Percentiles rank a stretch among this genome's conserved stretches.
phyloP scores from a whole-genome alignment of 2,888 invertebrate genomes.

The Stegana nigrithorax region DNA sequence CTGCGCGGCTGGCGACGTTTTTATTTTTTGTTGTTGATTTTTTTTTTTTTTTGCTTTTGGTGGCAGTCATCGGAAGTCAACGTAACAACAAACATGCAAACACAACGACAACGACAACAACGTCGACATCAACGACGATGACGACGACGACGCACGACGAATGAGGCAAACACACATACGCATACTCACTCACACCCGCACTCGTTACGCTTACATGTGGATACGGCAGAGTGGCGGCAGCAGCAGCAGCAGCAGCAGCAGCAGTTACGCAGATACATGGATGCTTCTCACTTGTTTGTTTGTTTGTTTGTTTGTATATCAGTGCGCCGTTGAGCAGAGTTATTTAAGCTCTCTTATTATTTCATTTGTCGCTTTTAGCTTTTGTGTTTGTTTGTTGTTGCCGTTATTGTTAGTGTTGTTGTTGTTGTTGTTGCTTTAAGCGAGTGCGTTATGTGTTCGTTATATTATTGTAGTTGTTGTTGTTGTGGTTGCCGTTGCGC shows the following conservation, averaged over 20 bases:
- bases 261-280: too few species aligned
- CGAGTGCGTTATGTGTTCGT: constrained; percentile 3
- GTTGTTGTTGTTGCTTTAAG: constrained; percentile 28
- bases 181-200: constrained; percentile 3
- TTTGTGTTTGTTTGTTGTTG: constrained; percentile 60
- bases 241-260: too few species aligned
- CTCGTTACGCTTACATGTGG: too few species aligned
- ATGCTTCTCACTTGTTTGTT: background rate
- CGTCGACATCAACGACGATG: too few species aligned
- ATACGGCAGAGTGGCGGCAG: too few species aligned
- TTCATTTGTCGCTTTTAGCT: constrained; percentile 63
- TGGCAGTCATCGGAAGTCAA: constrained; percentile 62
- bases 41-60: constrained; percentile 14
- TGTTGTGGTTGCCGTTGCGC: constrained; percentile 3
- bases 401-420: constrained; percentile 20
- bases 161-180: constrained; percentile 14
- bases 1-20: background rate
- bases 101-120: constrained; percentile 37
- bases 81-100: constrained; percentile 62
- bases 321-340: constrained; percentile 47
- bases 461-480: background rate
- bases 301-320: constrained; percentile 16
- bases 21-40: background rate
- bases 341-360: constrained; percentile 62
- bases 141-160: too few species aligned